These are phyloP conservation scores for Pseudochirops corinnae DNA, from an alignment of 2,797 vertebrate genomes.

Conservation along the genomic window DNA sequence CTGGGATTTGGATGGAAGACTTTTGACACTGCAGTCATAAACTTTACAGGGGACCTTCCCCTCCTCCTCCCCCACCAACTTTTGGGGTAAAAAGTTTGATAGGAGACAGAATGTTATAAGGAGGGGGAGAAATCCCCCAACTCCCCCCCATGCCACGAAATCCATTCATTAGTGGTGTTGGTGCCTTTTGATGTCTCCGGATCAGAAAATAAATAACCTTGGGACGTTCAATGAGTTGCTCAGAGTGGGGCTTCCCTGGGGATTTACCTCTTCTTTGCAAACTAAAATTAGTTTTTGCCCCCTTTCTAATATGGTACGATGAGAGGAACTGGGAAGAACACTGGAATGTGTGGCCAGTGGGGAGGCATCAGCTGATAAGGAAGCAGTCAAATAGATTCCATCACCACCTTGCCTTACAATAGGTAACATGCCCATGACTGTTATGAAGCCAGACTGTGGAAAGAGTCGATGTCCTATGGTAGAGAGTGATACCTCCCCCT, in stretches of 20 bases:
- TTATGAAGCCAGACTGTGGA: neutral
- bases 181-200: constrained; percentile 68
- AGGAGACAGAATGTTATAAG: constrained; percentile 76
- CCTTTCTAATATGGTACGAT: neutral
- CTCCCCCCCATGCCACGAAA: constrained; percentile 61
- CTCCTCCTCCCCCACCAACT: constrained; percentile 22
- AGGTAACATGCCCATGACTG: neutral
- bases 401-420: neutral
- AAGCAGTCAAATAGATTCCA: neutral
- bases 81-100: constrained; percentile 70
- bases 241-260: neutral
- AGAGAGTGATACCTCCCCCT: neutral
- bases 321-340: neutral
- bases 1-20: constrained; percentile 93
- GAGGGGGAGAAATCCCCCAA: constrained; percentile 72
- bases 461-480: neutral
- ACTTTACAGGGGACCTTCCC: constrained; percentile 92
- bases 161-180: constrained; percentile 77
- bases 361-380: neutral
- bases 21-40: constrained; percentile 96
- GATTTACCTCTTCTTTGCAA: constrained; percentile 24
- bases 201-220: constrained; percentile 77
- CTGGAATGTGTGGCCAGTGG: neutral
- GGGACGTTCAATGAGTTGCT: constrained; percentile 70
- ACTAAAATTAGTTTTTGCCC: neutral